These are phyloP conservation scores for Hyperoplus immaculatus DNA, from an alignment of 2,797 vertebrate genomes.

Conservation along the genomic window DNA sequence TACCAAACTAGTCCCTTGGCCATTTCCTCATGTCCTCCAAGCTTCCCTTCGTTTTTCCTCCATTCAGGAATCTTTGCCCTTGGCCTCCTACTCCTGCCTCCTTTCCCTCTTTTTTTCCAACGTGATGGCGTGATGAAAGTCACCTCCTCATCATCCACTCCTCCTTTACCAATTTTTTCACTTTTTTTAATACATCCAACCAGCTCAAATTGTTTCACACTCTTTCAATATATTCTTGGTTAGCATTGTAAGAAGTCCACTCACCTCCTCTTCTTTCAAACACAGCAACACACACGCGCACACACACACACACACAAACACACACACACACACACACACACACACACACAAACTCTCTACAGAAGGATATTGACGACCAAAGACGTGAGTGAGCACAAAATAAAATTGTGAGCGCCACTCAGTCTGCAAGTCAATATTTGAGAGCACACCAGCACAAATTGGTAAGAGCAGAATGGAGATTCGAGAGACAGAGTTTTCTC, in stretches of 20 bases:
- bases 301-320: slow-evolving; percentile 4
- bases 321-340: slow-evolving; percentile 6
- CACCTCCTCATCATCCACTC: neutral
- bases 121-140: slow-evolving; percentile 25
- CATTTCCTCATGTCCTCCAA: slow-evolving; percentile 20
- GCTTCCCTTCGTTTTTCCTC: slow-evolving; percentile 27
- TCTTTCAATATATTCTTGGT: slow-evolving; percentile 42
- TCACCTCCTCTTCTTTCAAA: neutral
- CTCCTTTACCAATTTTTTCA: slow-evolving; percentile 15
- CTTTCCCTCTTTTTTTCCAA: slow-evolving; percentile 14
- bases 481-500: neutral
- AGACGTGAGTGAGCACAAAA: neutral
- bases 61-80: slow-evolving; percentile 39
- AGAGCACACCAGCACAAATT: neutral
- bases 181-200: slow-evolving; percentile 30
- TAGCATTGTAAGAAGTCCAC: slow-evolving; percentile 23
- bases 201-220: slow-evolving; percentile 17
- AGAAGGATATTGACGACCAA: neutral
- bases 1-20: slow-evolving; percentile 18
- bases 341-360: neutral
- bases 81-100: neutral
- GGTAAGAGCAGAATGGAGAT: slow-evolving; percentile 4
- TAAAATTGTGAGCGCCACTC: neutral
- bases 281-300: slow-evolving; percentile 5
- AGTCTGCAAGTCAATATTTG: slow-evolving; percentile 26